These are phyloP conservation scores for Nephrotoma appendiculata DNA, from an alignment of 2,888 invertebrate genomes.

Conservation along the genomic window DNA sequence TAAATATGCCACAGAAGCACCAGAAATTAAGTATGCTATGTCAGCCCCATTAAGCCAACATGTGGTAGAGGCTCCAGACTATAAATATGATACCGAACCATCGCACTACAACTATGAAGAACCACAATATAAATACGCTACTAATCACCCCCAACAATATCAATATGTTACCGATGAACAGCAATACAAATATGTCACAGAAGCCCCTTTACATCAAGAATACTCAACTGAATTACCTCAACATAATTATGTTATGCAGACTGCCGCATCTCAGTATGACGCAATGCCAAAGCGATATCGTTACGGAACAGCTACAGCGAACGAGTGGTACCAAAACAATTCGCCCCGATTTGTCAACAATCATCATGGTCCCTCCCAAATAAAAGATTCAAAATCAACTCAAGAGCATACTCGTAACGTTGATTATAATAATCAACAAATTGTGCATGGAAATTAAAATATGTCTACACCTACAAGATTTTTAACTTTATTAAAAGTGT, in stretches of 20 bases:
- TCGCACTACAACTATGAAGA: neutral
- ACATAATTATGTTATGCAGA: neutral
- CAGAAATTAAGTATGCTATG: neutral
- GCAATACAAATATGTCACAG: neutral
- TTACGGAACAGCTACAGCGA: neutral
- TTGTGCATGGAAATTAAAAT: neutral
- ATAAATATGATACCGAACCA: neutral
- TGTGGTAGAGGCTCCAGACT: neutral
- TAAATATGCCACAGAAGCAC: neutral
- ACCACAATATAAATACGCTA: neutral
- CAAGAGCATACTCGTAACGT: neutral
- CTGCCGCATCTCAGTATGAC: neutral
- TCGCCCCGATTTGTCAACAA: neutral
- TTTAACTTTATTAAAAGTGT: neutral
- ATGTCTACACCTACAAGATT: neutral
- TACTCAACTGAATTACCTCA: neutral
- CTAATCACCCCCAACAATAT: neutral
- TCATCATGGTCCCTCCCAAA: neutral
- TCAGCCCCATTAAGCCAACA: neutral
- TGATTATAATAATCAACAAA: neutral
- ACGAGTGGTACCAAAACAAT: neutral
- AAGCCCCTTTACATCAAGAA: neutral
- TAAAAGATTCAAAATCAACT: neutral
- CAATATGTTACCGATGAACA: neutral
- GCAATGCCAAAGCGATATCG: neutral